phyloP scores from a whole-genome alignment of 2,797 vertebrate genomes.

The Pseudomugil tenellus region DNA sequence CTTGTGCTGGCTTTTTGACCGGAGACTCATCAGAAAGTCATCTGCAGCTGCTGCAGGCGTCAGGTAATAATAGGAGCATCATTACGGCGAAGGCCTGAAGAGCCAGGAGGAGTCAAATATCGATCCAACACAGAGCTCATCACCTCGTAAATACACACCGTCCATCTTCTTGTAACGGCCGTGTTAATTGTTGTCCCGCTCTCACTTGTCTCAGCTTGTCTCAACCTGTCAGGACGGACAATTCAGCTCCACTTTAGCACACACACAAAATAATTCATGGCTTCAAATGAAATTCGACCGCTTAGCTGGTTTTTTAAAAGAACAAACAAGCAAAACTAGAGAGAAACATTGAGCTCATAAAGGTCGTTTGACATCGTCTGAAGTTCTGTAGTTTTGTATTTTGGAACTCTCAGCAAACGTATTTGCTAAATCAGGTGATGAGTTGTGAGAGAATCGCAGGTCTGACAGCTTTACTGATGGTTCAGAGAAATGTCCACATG shows the following conservation, averaged over 20 bases:
- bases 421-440: too few relatives aligned
- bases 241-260: constrained; percentile 10
- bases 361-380: too few relatives aligned
- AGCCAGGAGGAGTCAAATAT: constrained; percentile 24
- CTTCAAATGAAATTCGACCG: background rate
- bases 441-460: too few relatives aligned
- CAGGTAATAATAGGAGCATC: constrained; percentile 22
- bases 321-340: background rate
- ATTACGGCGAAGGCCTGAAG: constrained; percentile 32
- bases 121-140: constrained; percentile 10
- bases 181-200: constrained; percentile 19
- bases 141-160: background rate
- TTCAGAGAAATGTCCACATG: too few relatives aligned
- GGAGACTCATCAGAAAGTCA: constrained; percentile 31
- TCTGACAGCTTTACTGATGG: too few relatives aligned
- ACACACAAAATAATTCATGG: constrained; percentile 18
- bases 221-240: constrained; percentile 5
- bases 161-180: constrained; percentile 14
- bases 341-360: too few relatives aligned
- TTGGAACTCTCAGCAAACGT: too few relatives aligned
- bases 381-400: too few relatives aligned
- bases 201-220: constrained; percentile 1
- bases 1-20: constrained; percentile 12
- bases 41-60: constrained; percentile 1
- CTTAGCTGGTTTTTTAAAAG: too few relatives aligned